A percentile compares a stretch with the other conserved stretches of the same genome.
Evolutionary conservation across 2,113 vertebrate species (phyloP).

Genomic region (Trogon melanurus): DNA sequence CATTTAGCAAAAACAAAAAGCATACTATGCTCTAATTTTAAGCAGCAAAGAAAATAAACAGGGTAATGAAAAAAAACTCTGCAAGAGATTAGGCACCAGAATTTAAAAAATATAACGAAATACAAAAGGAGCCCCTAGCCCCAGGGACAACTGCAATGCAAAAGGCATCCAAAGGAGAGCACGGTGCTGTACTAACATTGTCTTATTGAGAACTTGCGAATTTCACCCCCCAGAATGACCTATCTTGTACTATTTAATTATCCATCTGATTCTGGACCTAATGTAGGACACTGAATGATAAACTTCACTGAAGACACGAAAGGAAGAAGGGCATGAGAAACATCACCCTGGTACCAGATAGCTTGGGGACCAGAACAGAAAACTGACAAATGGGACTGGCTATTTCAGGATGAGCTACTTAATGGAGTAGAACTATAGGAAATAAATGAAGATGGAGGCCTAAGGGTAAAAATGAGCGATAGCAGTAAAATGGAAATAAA

Average conservation of each 20-base stretch:
- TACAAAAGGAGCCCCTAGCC: too few relatives aligned
- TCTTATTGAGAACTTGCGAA: too few relatives aligned
- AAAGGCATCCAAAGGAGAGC: too few relatives aligned
- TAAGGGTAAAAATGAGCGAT: constrained; percentile 26
- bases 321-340: background rate
- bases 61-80: too few relatives aligned
- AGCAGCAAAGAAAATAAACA: too few relatives aligned
- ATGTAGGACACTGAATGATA: background rate
- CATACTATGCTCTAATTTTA: too few relatives aligned
- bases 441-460: constrained; percentile 25
- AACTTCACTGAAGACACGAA: background rate
- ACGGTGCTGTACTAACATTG: too few relatives aligned
- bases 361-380: background rate
- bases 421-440: constrained; percentile 5
- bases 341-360: background rate
- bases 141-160: too few relatives aligned
- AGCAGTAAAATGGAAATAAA: constrained; percentile 2
- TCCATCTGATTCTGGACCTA: background rate
- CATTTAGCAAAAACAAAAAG: too few relatives aligned
- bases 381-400: constrained; percentile 26
- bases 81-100: too few relatives aligned
- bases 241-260: background rate
- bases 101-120: too few relatives aligned
- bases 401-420: constrained; percentile 1
- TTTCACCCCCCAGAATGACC: too few relatives aligned